Base-by-base conservation (phyloP, 1,140 invertebrate species). In the Pseudachorutes palmiensis region DNA sequence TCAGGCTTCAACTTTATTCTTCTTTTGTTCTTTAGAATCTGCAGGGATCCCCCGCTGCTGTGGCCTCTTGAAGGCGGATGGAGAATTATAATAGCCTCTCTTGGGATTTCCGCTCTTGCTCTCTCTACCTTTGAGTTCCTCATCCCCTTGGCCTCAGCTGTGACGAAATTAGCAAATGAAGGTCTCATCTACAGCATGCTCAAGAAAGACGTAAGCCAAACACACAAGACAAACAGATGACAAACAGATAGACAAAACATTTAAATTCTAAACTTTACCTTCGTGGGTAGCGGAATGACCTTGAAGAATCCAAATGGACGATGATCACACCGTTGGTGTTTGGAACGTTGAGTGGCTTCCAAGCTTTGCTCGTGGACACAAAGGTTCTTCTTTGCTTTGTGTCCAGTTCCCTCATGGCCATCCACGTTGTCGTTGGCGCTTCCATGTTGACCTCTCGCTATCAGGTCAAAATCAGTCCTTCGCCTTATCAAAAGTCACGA, bases 51-150 rank as follows among this genome's bases (percentile, higher is more conserved):
- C 31, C 72, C 72, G 59, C 29, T 73, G 33, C 58, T 73, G 31
- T 73, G 69, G 69, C 69, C 69, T 30, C 49, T 73, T 5, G 67
- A 66, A 36, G 69, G 65, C n/a, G 67, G 67, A 26, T 73, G 69
- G 69, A 48, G 72, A 61, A 41, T 73, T 19, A 65, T 49, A 33
- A 64, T 73, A 24, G 72, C 72, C 51, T 65, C 72, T 28, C 62
- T 73, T 29, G 67, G 69, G 19, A 69, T 73, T 22, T 48, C 72
- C n/a, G 72, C 69, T 16, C 57, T 73, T n/a, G 61, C 72, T 33
- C 29, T 73, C 9, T 62, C 69, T 29, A 73, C 72, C 32, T 71
- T 73, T 33, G 72, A 73, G 68, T 71, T 71, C 49, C 36, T 71
- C 33, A 68, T 71, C 31, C 70, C 70, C 26, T 28, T 71, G 41